These are phyloP conservation scores for Triplophysa tibetana DNA, from an alignment of 2,113 vertebrate genomes.

Conservation along the genomic window DNA sequence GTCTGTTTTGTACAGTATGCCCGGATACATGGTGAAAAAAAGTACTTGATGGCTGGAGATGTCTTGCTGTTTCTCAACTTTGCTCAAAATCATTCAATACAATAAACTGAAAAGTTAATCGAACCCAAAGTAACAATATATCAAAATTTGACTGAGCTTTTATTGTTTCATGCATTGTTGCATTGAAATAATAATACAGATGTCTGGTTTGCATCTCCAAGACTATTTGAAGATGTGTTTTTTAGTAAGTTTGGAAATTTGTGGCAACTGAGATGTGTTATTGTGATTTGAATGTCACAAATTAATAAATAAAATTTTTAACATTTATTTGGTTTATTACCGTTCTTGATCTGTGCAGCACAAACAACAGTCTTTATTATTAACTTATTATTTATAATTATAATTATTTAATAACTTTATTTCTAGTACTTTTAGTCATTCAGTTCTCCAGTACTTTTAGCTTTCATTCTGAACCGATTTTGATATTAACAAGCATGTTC, in stretches of 20 bases:
- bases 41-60: constrained; percentile 4
- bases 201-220: constrained; percentile 6
- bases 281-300: constrained; percentile 53
- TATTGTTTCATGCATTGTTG: too few relatives aligned
- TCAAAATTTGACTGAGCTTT: too few relatives aligned
- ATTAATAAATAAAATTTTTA: constrained; percentile 30
- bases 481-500: background rate
- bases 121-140: too few relatives aligned
- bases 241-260: constrained; percentile 3
- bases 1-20: constrained; percentile 93
- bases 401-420: too few relatives aligned
- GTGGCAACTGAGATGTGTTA: constrained; percentile 54
- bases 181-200: background rate
- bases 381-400: too few relatives aligned
- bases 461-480: background rate
- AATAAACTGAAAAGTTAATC: too few relatives aligned
- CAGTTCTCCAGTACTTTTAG: background rate
- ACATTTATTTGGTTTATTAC: constrained; percentile 16
- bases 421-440: too few relatives aligned
- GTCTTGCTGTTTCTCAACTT: background rate
- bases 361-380: too few relatives aligned
- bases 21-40: constrained; percentile 94
- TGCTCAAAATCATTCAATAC: too few relatives aligned
- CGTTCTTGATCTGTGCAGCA: background rate
- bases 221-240: constrained; percentile 26